A percentile compares a stretch with the other conserved stretches of the same genome.
phyloP scores from a whole-genome alignment of 2,888 invertebrate genomes.

The Caenorhabditis sp. region DNA sequence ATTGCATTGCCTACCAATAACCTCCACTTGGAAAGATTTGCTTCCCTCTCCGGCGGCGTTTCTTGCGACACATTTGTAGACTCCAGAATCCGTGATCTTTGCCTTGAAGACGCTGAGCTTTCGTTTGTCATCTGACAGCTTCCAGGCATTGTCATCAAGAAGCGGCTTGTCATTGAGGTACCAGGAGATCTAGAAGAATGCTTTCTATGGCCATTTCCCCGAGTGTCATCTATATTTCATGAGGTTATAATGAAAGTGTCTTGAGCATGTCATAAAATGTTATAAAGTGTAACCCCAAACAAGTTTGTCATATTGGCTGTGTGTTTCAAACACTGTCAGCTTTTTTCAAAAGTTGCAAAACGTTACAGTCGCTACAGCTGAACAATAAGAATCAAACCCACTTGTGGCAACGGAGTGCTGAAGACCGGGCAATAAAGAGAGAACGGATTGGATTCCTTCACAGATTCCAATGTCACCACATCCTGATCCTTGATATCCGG shows the following conservation, averaged over 20 bases:
- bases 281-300: neutral
- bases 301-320: neutral
- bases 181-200: slow-evolving; percentile 77
- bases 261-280: too few species aligned
- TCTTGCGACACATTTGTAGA: slow-evolving; percentile 81
- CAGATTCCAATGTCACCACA: slow-evolving; percentile 66
- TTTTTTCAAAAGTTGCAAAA: too few species aligned
- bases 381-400: neutral
- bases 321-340: too few species aligned
- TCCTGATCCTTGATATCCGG: slow-evolving; percentile 80
- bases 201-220: too few species aligned
- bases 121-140: slow-evolving; percentile 79
- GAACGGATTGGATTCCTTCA: slow-evolving; percentile 75
- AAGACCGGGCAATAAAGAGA: slow-evolving; percentile 81
- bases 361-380: too few species aligned
- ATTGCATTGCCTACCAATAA: slow-evolving; percentile 74
- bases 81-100: slow-evolving; percentile 77
- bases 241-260: slow-evolving; percentile 1
- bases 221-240: slow-evolving; percentile 27
- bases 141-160: slow-evolving; percentile 68
- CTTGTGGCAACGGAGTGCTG: slow-evolving; percentile 78
- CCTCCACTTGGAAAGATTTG: slow-evolving; percentile 81
- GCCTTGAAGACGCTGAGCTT: slow-evolving; percentile 74
- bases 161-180: slow-evolving; percentile 76
- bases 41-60: slow-evolving; percentile 80